These are phyloP conservation scores for Cosmia pyralina DNA, from an alignment of 2,888 invertebrate species.

Conservation along the genomic window DNA sequence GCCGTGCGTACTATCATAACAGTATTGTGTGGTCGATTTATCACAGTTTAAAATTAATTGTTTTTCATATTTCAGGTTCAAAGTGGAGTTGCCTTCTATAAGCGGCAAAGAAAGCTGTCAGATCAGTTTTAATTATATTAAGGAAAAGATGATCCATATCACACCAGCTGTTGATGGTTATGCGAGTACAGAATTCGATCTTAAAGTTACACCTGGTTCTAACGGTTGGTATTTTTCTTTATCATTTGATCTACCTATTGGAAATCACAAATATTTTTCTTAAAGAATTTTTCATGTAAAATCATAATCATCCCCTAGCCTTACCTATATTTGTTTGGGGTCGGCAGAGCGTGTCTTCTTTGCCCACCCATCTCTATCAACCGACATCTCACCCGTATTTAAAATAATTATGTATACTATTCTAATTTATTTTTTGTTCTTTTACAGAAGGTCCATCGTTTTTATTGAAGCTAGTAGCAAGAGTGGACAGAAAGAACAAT, in stretches of 20 bases:
- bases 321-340: not conserved
- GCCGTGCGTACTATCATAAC: too few species aligned
- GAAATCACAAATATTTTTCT: not conserved
- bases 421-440: constrained; percentile 24
- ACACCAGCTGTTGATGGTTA: constrained; percentile 36
- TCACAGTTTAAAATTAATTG: not conserved
- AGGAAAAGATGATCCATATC: constrained; percentile 28
- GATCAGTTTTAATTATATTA: constrained; percentile 50
- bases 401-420: not conserved
- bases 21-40: not conserved
- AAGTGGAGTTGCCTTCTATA: constrained; percentile 46
- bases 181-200: constrained; percentile 9
- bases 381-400: not conserved
- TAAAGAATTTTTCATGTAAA: not conserved
- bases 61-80: constrained; percentile 55
- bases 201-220: not conserved
- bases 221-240: constrained; percentile 17
- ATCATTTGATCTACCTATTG: not conserved
- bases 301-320: not conserved
- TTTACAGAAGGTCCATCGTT: constrained; percentile 46
- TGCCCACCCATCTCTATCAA: not conserved
- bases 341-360: not conserved
- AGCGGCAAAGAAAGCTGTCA: constrained; percentile 47
- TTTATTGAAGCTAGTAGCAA: constrained; percentile 49
- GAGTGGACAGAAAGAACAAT: not conserved